Conservation (phyloP, 2,797 vertebrate species). For the Enteromius afrohamiltoni region DNA sequence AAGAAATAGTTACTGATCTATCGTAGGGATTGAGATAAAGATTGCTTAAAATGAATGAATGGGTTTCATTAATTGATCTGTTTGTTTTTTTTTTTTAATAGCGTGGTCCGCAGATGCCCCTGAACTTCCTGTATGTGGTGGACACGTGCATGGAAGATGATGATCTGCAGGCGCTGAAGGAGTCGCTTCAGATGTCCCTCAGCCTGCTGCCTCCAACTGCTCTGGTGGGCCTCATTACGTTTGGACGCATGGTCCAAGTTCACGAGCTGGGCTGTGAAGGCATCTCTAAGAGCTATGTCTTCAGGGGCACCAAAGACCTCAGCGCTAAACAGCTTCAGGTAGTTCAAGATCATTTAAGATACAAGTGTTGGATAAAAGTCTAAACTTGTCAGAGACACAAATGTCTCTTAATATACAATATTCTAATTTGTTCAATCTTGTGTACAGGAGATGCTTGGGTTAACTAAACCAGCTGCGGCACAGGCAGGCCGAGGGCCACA, state of each 20-base stretch:
- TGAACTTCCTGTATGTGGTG: slow-evolving; percentile 96
- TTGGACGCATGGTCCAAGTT: slow-evolving; percentile 96
- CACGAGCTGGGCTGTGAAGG: slow-evolving; percentile 96
- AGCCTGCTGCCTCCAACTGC: slow-evolving; percentile 92
- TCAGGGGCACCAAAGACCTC: slow-evolving; percentile 94
- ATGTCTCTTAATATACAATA: neutral
- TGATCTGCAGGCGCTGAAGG: slow-evolving; percentile 94
- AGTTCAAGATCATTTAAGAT: slow-evolving; percentile 23
- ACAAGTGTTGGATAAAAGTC: neutral
- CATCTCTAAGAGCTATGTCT: slow-evolving; percentile 97
- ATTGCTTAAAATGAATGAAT: neutral
- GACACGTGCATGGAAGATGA: slow-evolving; percentile 99
- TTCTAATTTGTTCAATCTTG: slow-evolving; percentile 7
- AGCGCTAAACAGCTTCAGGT: slow-evolving; percentile 94
- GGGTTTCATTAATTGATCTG: neutral
- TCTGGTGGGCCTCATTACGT: slow-evolving; percentile 94
- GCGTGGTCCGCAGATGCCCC: slow-evolving; percentile 95
- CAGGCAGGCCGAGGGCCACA: slow-evolving; percentile 88
- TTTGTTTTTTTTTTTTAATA: slow-evolving; percentile 64
- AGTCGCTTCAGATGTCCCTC: slow-evolving; percentile 96
- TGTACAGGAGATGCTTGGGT: slow-evolving; percentile 92
- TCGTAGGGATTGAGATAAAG: neutral
- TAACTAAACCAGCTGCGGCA: slow-evolving; percentile 85
- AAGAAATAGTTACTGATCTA: neutral
- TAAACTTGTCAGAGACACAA: neutral